Percentiles rank a stretch among this genome's conserved stretches.
These are phyloP conservation scores for Gymnocheta viridis DNA, from an alignment of 2,888 invertebrate species.

Conservation along the genomic window DNA sequence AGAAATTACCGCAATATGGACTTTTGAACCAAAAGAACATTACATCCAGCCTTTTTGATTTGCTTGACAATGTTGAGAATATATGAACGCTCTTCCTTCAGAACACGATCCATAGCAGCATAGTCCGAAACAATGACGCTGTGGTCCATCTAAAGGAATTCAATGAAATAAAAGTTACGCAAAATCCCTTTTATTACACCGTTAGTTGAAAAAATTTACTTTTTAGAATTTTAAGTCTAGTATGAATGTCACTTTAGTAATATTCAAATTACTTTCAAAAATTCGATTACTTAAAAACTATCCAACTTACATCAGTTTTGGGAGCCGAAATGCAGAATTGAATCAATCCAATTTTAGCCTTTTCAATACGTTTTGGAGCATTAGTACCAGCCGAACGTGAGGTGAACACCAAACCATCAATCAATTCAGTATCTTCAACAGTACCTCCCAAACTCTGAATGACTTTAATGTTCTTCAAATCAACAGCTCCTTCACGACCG, in stretches of 20 bases:
- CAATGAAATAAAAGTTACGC: background rate
- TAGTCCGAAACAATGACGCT: slow-evolving; percentile 98
- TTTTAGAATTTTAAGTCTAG: too few species aligned
- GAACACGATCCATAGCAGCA: slow-evolving; percentile 99
- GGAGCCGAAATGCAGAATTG: slow-evolving; percentile 99
- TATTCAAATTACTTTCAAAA: too few species aligned
- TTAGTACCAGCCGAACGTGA: slow-evolving; percentile 94
- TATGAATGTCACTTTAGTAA: too few species aligned
- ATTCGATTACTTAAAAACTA: background rate
- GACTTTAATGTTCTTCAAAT: slow-evolving; percentile 97
- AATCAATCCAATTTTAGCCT: slow-evolving; percentile 98
- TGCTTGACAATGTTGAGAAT: slow-evolving; percentile 99
- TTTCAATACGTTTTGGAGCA: slow-evolving; percentile 96
- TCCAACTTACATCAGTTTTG: slow-evolving; percentile 94
- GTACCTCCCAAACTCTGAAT: slow-evolving; percentile 98
- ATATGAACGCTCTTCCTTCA: slow-evolving; percentile 98
- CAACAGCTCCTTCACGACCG: slow-evolving; percentile 89
- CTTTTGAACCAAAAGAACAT: slow-evolving; percentile 95
- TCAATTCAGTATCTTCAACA: slow-evolving; percentile 97
- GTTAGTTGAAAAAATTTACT: background rate
- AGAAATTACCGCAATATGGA: slow-evolving; percentile 86
- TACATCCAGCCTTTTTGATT: slow-evolving; percentile 99
- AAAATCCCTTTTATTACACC: too few species aligned
- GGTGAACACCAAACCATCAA: slow-evolving; percentile 97
- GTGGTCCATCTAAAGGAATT: slow-evolving; percentile 90